Base-by-base conservation (phyloP, 1,140 invertebrate species). In the Habropoda laboriosa region DNA sequence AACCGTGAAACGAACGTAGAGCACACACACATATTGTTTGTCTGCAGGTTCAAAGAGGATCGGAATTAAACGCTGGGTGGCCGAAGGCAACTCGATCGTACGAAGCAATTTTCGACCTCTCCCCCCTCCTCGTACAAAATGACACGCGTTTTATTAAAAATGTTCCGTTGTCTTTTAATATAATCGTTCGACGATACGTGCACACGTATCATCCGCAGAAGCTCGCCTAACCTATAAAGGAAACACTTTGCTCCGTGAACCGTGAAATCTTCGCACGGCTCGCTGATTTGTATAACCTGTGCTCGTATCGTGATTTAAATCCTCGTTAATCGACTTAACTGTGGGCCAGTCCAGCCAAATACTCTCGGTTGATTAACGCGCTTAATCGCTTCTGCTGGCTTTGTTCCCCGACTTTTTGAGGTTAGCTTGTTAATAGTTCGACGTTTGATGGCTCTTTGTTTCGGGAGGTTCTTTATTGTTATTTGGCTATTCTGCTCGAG, bases 111-210 rank as follows among this genome's bases (percentile, higher is more conserved):
- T 47, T 68, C 38, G 21, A 18, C 47, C 6, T 6, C 42, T 45
- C 6, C 47, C 16, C 16, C 47, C 63, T 58, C 21, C 7, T 30
- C 75, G 58, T 66, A 83, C 71, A 85, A 83, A 80, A 71, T 83
- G 63, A 67, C 60, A 55, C 49, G 68, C 73, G 80, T 81, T 85
- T 85, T 85, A 85, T 81, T 85, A 85, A 85, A 85, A 85, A 75
- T 55, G 55, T 85, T 81, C 80, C 60, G 68, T 64, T 85, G 61
- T 85, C 64, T 77, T 85, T 78, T 40, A 32, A 72, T n/a, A n/a
- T n/a, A n/a, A 27, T 57, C n/a, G 53, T 47, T 35, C 71, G 3
- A 7, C 13, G 8, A 21, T 49, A 13, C 40, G 8, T 24, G 51
- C 30, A 51, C 47, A 21, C 32, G 60, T 64, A n/a, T 40, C 51